Evolutionary conservation across 1,140 invertebrate genomes (phyloP).

Genomic region (Ganaspis sp.): DNA sequence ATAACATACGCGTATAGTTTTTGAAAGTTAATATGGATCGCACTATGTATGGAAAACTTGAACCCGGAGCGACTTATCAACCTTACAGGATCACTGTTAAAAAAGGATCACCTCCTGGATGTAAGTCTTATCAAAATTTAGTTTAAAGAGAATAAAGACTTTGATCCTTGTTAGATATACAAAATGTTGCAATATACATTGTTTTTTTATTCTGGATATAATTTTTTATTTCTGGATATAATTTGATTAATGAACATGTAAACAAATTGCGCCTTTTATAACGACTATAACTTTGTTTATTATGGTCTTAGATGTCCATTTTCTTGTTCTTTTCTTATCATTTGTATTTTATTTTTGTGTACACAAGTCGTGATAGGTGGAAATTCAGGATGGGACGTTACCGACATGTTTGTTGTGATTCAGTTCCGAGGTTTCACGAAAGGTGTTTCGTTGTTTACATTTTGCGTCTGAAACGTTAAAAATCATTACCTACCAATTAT

Average conservation of each 20-base stretch:
- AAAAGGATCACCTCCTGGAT: conserved; percentile 88
- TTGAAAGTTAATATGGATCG: conserved; percentile 80
- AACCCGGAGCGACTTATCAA: conserved; percentile 84
- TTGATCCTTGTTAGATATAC: neutral
- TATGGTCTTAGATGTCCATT: neutral
- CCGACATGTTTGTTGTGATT: neutral
- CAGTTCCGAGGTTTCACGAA: neutral
- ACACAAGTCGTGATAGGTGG: neutral
- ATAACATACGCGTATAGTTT: neutral
- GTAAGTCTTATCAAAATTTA: conserved; percentile 79
- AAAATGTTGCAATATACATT: neutral
- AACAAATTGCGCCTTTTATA: neutral
- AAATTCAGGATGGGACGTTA: neutral
- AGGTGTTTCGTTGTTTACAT: neutral
- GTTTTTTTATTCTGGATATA: no score
- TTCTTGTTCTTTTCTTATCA: neutral
- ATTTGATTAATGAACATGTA: neutral
- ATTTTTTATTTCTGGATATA: neutral
- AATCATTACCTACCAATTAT: no score
- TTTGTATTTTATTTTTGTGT: neutral
- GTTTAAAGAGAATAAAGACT: neutral
- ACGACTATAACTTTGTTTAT: no score
- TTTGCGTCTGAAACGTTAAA: neutral
- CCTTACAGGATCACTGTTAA: conserved; percentile 88
- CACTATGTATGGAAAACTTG: conserved; percentile 89